Evolutionary conservation across 2,888 invertebrate genomes (phyloP), one percentile per base, ranked within the genome.

Genomic region (Oligia fasciuncula): DNA sequence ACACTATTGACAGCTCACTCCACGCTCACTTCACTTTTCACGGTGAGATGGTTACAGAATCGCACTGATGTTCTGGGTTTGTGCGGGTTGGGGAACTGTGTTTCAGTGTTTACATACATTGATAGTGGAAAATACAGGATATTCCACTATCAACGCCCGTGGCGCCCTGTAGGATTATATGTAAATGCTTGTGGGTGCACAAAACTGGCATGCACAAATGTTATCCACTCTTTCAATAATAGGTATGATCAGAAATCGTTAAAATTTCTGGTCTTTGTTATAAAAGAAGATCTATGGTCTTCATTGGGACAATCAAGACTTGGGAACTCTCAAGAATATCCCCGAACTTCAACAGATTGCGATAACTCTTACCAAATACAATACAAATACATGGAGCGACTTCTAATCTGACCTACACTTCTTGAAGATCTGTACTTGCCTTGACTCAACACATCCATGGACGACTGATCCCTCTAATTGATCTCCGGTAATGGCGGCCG

Each of bases 401-500:
- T 60, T 60, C 57, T 9, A 11, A 60, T 60, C n/a, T 60, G 46
- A 46, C 46, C 11, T 46, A 49, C 49, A 19, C 9, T n/a, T 23
- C n/a, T 60, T 74, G 3, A 49, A 63, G 43, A 77, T 43, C 11
- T 51, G 23, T 17, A 43, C 46, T 46, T 46, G 9, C 6, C 17
- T 54, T 5, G 63, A 46, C 40, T 63, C 14, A 54, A n/a, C 62
- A n/a, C 43, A 69, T 35, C 14, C 14, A 35, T 49, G 54, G 4
- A 65, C 57, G 63, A 66, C 23, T 79, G 79, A 74, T 68, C 71
- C 51, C 14, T 35, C n/a, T 79, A 79, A 84, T 85, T 79, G 76
- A 72, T 51, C 86, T 29, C 29, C 43, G 23, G 63, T 74, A 76
- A 83, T 83, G 68, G 75, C 67, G 35, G 35, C 72, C 40, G 66